Evolutionary conservation across 2,888 invertebrate species (phyloP), one percentile per base, ranked within the genome.

Genomic region (Lasioglossum lativentre): DNA sequence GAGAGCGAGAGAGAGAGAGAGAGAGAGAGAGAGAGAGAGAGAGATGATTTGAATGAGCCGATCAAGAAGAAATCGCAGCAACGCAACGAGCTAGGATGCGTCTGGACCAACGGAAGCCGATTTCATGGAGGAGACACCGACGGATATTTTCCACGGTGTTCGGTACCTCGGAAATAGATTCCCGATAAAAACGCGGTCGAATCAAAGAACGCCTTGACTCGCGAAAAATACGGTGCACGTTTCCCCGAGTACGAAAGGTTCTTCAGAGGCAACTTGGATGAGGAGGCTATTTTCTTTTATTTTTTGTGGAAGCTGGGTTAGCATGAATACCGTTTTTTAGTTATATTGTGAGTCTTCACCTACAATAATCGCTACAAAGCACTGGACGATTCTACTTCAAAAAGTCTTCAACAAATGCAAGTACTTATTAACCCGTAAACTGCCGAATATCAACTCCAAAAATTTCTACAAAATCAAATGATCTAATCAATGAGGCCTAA

Each of bases 131-230:
- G 23, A 56, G 63, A 83, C 59, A 71, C 74, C 52, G 63, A 2
- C 71, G 66, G 83, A 77, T 85, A 83, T 83, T 86, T 86, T 83
- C 84, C 78, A 38, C 40, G 71, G 30, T 38, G 56, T 73, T 73
- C 79, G 83, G 83, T 85, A 85, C 47, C 40, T 75, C 77, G 77
- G 75, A 83, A 80, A 83, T 83, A 73, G 84, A 83, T 80, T 85
- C 78, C 78, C 19, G 19, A 38, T 14, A 6, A 19, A 77, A 72
- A 42, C 59, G 12, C 8, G 19, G 27, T 23, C 34, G 30, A 34
- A 80, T 80, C 80, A 83, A 83, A 86, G 77, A 52, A 52, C 52
- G 52, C 52, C 52, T 52, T 23, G 52, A 52, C 52, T 52, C 52
- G 52, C 52, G 52, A 52, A 52, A 52, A 23, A 42, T 3, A 30